These are phyloP conservation scores for Arctopsyche grandis DNA, from an alignment of 1,140 invertebrate species.

Conservation along the genomic window DNA sequence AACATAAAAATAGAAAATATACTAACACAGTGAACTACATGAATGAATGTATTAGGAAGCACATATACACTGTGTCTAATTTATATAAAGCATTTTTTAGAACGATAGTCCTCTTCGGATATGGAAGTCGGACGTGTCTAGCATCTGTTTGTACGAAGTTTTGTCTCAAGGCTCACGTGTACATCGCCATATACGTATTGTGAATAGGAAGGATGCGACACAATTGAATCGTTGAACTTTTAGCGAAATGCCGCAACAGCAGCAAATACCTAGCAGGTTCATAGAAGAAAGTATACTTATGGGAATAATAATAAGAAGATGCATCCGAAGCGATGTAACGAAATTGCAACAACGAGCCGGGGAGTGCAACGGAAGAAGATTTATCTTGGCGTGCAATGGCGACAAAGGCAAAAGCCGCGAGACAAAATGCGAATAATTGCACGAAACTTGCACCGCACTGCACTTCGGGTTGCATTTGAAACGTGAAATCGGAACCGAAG, in stretches of 20 bases:
- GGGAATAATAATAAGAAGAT: conserved; percentile 11
- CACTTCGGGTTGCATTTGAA: not conserved
- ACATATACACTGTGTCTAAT: too few relatives aligned
- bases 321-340: not conserved
- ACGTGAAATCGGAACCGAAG: not conserved
- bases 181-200: too few relatives aligned
- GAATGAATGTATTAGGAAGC: too few relatives aligned
- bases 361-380: not conserved
- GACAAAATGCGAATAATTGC: conserved; percentile 43
- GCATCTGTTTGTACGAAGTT: too few relatives aligned
- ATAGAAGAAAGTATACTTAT: conserved; percentile 5
- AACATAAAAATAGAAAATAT: too few relatives aligned
- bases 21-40: too few relatives aligned
- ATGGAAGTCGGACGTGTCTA: too few relatives aligned
- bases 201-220: too few relatives aligned
- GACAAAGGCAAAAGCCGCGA: conserved; percentile 39
- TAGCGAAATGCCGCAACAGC: not conserved
- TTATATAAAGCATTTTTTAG: too few relatives aligned
- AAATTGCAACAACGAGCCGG: not conserved
- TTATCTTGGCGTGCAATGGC: not conserved
- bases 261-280: too few relatives aligned
- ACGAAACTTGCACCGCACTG: conserved; percentile 1
- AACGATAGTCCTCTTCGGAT: too few relatives aligned
- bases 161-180: too few relatives aligned
- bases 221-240: conserved; percentile 17